These are phyloP conservation scores for Argopecten irradians DNA, from an alignment of 1,140 invertebrate species.

Conservation along the genomic window DNA sequence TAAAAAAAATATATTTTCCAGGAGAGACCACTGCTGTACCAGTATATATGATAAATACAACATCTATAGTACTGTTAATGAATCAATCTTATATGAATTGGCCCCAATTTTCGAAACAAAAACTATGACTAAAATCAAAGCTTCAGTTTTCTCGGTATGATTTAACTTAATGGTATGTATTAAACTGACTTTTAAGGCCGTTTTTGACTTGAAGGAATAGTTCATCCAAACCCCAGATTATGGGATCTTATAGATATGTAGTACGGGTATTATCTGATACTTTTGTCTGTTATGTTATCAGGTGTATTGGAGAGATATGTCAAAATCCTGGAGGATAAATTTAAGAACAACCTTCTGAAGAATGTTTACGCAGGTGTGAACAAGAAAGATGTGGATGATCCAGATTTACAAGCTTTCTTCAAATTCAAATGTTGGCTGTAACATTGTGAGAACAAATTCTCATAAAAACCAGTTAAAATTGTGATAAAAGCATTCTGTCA, in stretches of 20 bases:
- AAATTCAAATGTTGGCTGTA: slow-evolving; percentile 76
- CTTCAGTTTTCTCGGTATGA: too few species aligned
- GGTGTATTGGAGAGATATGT: slow-evolving; percentile 74
- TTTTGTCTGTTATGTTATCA: slow-evolving; percentile 54
- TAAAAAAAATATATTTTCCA: too few species aligned
- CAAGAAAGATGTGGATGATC: slow-evolving; percentile 72
- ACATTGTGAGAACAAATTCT: neutral
- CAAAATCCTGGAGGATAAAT: slow-evolving; percentile 75
- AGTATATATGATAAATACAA: too few species aligned
- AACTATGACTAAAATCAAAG: too few species aligned
- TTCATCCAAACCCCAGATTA: neutral
- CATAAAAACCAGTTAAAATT: neutral
- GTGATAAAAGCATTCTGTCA: too few species aligned
- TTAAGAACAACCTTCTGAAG: slow-evolving; percentile 70
- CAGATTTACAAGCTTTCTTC: slow-evolving; percentile 75
- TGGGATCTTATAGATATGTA: neutral
- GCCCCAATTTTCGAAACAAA: too few species aligned
- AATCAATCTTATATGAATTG: too few species aligned
- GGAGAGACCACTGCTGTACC: too few species aligned
- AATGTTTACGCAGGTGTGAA: slow-evolving; percentile 76
- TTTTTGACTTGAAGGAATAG: neutral
- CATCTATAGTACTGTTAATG: too few species aligned
- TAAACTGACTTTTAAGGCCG: too few species aligned
- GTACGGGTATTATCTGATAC: neutral
- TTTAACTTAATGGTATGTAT: too few species aligned